Conservation (phyloP, 2,888 invertebrate genomes). For the Cerastoderma edule region DNA sequence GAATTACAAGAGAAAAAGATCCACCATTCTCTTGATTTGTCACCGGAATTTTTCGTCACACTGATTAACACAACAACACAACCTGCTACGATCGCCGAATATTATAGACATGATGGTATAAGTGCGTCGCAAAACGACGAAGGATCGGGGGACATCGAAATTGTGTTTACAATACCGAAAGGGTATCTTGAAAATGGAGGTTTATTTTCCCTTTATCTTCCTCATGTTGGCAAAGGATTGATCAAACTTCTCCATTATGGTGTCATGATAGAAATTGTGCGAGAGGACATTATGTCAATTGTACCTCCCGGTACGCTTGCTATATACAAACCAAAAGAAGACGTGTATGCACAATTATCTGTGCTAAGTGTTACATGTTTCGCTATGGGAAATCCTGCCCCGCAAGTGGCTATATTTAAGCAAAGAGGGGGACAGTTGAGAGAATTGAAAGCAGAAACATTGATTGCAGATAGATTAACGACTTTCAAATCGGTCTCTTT, state of each 20-base stretch:
- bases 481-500: background rate
- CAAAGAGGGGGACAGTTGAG: background rate
- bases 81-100: background rate
- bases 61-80: background rate
- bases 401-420: background rate
- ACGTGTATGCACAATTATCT: background rate
- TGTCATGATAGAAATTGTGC: background rate
- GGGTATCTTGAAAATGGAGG: conserved; percentile 12
- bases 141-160: background rate
- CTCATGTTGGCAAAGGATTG: too few species aligned
- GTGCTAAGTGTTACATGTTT: background rate
- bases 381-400: background rate
- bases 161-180: background rate
- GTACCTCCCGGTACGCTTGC: background rate
- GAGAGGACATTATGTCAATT: conserved; percentile 8
- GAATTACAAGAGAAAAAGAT: background rate
- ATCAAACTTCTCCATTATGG: too few species aligned
- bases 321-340: background rate
- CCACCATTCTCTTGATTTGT: background rate
- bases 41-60: background rate
- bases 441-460: conserved; percentile 11
- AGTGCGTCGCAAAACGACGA: background rate
- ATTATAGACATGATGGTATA: background rate
- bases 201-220: background rate
- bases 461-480: too few species aligned